Evolutionary conservation across 2,888 invertebrate genomes (phyloP).

Genomic region (Drosophila nigritarsus): DNA sequence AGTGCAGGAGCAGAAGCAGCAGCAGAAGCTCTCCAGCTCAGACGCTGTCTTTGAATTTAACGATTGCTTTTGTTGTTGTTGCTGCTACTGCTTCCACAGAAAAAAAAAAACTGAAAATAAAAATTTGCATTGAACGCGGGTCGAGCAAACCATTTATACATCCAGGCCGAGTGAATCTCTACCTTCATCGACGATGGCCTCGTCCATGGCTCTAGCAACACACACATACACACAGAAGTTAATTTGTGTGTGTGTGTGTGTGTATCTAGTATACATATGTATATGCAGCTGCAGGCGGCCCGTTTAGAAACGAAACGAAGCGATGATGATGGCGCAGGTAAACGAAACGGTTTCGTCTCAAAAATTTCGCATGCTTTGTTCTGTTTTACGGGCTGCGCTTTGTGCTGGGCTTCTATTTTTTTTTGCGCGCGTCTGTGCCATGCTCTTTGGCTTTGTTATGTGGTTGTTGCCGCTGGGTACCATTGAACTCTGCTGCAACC

Average conservation of each 20-base stretch:
- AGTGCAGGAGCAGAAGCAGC: background rate
- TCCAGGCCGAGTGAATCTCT: conserved; percentile 35
- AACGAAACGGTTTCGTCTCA: conserved; percentile 53
- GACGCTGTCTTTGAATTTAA: conserved; percentile 47
- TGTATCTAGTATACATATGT: conserved; percentile 6
- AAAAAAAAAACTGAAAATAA: conserved; percentile 21
- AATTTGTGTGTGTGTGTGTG: conserved; percentile 9
- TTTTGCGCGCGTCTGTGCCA: conserved; percentile 48
- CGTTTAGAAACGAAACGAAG: conserved; percentile 46
- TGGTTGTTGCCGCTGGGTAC: conserved; percentile 67
- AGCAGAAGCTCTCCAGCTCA: conserved; percentile 2
- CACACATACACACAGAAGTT: background rate
- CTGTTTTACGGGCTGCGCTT: conserved; percentile 58
- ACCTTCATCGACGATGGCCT: conserved; percentile 48
- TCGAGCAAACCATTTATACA: conserved; percentile 16
- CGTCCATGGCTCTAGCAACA: conserved; percentile 49
- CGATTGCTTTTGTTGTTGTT: conserved; percentile 30
- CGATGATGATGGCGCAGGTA: conserved; percentile 44
- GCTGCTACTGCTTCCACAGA: conserved; percentile 18
- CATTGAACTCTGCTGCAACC: conserved; percentile 75
- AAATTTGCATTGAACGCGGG: conserved; percentile 47
- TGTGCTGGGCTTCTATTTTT: conserved; percentile 57
- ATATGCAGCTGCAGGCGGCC: conserved; percentile 65
- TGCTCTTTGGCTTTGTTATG: conserved; percentile 65
- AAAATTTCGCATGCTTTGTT: conserved; percentile 66